phyloP scores from a whole-genome alignment of 2,888 invertebrate genomes.

The Sympetrum striolatum region DNA sequence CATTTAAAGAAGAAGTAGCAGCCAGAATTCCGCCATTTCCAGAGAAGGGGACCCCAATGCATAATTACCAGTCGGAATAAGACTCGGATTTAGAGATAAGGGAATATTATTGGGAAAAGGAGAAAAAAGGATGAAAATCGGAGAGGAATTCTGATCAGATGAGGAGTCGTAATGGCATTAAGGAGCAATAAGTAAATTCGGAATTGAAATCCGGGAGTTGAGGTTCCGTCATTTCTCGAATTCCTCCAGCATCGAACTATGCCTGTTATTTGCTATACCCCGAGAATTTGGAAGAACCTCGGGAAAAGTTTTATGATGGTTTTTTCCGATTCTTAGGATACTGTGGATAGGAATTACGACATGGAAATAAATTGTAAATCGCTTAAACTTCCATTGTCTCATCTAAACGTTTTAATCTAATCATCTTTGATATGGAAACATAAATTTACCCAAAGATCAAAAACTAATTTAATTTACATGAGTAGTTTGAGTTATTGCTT shows the following conservation, averaged over 20 bases:
- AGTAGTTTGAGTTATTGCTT: too few species aligned
- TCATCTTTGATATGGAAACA: too few species aligned
- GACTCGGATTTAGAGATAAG: background rate
- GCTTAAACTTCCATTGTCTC: too few species aligned
- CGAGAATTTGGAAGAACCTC: too few species aligned
- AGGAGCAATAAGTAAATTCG: background rate
- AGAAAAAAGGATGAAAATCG: background rate
- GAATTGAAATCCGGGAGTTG: background rate
- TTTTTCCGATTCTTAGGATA: too few species aligned
- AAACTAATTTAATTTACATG: too few species aligned
- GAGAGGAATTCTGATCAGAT: background rate
- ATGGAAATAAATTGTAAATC: too few species aligned
- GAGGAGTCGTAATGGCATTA: background rate
- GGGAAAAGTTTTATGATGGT: too few species aligned
- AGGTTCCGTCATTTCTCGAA: background rate
- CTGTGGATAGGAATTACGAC: too few species aligned
- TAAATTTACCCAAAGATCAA: too few species aligned
- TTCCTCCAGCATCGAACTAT: background rate
- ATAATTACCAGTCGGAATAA: slow-evolving; percentile 19
- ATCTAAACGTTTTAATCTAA: too few species aligned
- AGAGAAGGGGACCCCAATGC: background rate
- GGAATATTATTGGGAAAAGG: background rate
- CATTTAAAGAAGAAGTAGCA: background rate
- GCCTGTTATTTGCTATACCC: background rate
- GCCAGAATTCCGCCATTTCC: background rate